A percentile compares a stretch with the other conserved stretches of the same genome.
Evolutionary conservation across 92 coral and sea anemone species (phyloP).

Genomic region (Pocillopora meandrina): DNA sequence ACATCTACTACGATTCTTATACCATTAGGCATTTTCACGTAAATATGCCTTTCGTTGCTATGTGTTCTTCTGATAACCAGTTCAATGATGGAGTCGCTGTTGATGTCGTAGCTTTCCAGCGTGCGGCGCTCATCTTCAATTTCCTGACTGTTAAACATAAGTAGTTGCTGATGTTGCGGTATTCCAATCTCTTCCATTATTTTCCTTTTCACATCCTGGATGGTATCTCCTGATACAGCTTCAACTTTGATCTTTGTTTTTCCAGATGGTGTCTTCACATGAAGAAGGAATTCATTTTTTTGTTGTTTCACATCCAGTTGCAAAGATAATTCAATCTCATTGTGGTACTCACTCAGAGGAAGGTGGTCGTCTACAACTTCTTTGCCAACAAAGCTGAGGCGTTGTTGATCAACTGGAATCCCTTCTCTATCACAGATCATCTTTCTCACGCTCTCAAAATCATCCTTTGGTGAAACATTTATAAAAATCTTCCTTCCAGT

Average conservation of each 20-base stretch:
- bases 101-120: background rate
- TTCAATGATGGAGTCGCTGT: background rate
- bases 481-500: background rate
- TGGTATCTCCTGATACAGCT: background rate
- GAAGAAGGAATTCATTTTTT: background rate
- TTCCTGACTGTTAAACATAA: background rate
- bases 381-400: background rate
- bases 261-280: background rate
- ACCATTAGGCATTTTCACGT: background rate
- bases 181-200: background rate
- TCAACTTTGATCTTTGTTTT: background rate
- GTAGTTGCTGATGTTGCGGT: background rate
- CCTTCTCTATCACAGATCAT: background rate
- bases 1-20: background rate
- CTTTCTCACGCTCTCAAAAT: background rate
- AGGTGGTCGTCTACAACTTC: background rate
- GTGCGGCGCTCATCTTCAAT: background rate
- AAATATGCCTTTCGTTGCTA: background rate
- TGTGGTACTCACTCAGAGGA: background rate
- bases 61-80: background rate
- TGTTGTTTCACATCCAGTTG: background rate
- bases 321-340: background rate
- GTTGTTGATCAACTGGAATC: background rate
- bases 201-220: background rate
- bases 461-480: background rate